phyloP scores from a whole-genome alignment of 92 coral and sea anemone genomes.

The Plumapathes pennacea region DNA sequence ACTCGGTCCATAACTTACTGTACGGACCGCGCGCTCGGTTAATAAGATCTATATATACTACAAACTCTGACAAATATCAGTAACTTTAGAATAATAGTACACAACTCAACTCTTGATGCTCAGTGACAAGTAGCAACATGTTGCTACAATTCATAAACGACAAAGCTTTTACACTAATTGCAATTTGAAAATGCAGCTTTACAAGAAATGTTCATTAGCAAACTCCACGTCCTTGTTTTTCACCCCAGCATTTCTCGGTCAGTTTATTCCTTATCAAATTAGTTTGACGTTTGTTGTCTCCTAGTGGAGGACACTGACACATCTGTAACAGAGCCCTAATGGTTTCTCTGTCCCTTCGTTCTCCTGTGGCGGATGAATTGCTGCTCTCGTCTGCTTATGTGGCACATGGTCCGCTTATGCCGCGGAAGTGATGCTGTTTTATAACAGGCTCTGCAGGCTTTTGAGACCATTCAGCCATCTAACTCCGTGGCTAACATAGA shows the following conservation, averaged over 20 bases:
- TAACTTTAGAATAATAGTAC: slow-evolving; percentile 5
- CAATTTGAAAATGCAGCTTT: not conserved
- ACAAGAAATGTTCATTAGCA: not conserved
- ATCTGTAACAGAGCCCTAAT: slow-evolving; percentile 41
- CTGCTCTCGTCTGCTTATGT: too few relatives aligned
- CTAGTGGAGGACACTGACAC: slow-evolving; percentile 37
- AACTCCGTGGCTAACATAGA: too few relatives aligned
- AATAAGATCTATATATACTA: too few relatives aligned
- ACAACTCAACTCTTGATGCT: slow-evolving; percentile 4
- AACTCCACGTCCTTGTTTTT: slow-evolving; percentile 42
- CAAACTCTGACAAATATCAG: slow-evolving; percentile 2
- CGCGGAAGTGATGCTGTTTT: too few relatives aligned
- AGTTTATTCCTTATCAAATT: slow-evolving; percentile 22
- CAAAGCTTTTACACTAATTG: slow-evolving; percentile 6
- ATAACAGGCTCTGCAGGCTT: too few relatives aligned
- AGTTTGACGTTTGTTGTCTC: slow-evolving; percentile 37
- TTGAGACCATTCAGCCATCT: too few relatives aligned
- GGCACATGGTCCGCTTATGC: too few relatives aligned
- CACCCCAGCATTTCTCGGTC: slow-evolving; percentile 47
- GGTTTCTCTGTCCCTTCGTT: slow-evolving; percentile 15
- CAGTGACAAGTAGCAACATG: slow-evolving; percentile 5
- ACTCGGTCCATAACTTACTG: too few relatives aligned
- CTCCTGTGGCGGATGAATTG: slow-evolving; percentile 1
- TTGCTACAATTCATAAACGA: too few relatives aligned
- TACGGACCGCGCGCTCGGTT: too few relatives aligned